phyloP scores from a whole-genome alignment of 2,888 invertebrate genomes.

The Harmothoe impar region DNA sequence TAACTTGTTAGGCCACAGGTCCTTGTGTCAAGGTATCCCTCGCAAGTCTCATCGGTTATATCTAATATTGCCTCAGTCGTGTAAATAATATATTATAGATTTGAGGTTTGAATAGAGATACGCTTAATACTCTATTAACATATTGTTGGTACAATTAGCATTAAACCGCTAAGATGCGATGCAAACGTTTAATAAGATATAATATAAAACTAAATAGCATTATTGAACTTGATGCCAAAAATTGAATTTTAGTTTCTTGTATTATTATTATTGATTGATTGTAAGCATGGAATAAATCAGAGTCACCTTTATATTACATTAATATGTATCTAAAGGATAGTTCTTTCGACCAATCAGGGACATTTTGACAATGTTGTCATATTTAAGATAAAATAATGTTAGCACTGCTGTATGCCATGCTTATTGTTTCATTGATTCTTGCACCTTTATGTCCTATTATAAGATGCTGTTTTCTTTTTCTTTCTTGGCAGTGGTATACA shows the following conservation, averaged over 20 bases:
- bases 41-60: no score
- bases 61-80: background rate
- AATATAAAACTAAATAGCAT: constrained; percentile 9
- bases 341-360: constrained; percentile 6
- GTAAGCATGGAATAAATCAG: background rate
- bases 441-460: no score
- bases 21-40: no score
- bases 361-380: background rate
- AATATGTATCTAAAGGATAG: constrained; percentile 7
- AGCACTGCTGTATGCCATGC: background rate
- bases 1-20: no score
- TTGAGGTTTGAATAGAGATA: background rate
- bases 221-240: constrained; percentile 55
- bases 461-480: no score
- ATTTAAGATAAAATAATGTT: constrained; percentile 7
- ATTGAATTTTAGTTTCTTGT: background rate
- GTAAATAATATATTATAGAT: constrained; percentile 26
- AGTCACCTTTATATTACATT: background rate
- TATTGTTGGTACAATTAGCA: background rate
- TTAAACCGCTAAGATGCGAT: background rate
- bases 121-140: background rate
- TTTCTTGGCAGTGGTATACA: no score
- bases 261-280: background rate
- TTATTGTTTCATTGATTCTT: background rate
- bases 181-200: background rate